Conservation (phyloP, 2,888 invertebrate genomes). For the Andrena flavipes region DNA sequence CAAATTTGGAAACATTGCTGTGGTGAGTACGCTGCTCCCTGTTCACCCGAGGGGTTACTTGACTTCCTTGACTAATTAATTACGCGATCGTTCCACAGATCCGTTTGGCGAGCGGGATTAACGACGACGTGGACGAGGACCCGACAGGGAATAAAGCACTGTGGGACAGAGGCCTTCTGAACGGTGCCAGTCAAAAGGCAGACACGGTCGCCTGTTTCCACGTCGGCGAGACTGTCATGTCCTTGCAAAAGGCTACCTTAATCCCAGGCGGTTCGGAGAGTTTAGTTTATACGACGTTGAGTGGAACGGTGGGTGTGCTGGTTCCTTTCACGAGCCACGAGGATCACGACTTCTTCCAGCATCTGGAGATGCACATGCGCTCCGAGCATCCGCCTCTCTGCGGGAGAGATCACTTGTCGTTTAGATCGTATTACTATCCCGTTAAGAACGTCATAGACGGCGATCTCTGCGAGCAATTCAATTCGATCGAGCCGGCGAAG, state of each 20-base stretch:
- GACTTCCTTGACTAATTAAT: neutral
- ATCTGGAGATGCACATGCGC: slow-evolving; percentile 99
- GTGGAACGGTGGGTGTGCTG: slow-evolving; percentile 96
- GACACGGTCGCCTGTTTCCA: slow-evolving; percentile 97
- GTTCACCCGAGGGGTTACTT: neutral
- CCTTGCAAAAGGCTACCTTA: slow-evolving; percentile 97
- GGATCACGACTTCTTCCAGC: slow-evolving; percentile 99
- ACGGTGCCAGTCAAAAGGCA: slow-evolving; percentile 99
- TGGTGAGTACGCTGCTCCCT: slow-evolving; percentile 87
- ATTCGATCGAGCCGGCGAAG: slow-evolving; percentile 96
- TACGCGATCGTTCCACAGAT: slow-evolving; percentile 82
- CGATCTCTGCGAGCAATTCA: slow-evolving; percentile 99
- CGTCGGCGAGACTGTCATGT: slow-evolving; percentile 97
- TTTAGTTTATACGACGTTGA: slow-evolving; percentile 97
- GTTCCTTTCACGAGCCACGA: slow-evolving; percentile 98
- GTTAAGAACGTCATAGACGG: slow-evolving; percentile 99
- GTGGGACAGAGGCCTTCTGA: slow-evolving; percentile 96
- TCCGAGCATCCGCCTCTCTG: slow-evolving; percentile 98
- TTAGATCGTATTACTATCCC: slow-evolving; percentile 98
- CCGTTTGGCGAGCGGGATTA: slow-evolving; percentile 94
- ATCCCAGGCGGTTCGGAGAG: slow-evolving; percentile 99
- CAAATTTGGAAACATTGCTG: slow-evolving; percentile 98
- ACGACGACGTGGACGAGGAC: slow-evolving; percentile 99
- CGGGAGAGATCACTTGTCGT: slow-evolving; percentile 98
- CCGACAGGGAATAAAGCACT: slow-evolving; percentile 99